Percentiles rank a stretch among this genome's conserved stretches.
Conservation (phyloP, 2,113 vertebrate genomes). For the Aramus guarauna region DNA sequence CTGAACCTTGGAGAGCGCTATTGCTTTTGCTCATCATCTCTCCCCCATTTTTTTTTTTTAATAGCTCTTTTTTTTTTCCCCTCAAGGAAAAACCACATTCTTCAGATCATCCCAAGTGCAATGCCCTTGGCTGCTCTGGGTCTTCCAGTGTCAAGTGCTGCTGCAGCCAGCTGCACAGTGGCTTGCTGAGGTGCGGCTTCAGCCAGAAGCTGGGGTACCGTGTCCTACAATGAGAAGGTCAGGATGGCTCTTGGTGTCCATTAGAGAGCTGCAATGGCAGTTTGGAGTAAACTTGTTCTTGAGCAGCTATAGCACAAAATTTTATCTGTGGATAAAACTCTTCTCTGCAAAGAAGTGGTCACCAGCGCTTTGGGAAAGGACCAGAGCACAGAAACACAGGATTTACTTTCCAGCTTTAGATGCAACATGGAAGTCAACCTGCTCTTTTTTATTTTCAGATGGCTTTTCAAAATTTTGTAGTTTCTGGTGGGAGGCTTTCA, state of each 20-base stretch:
- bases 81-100: not conserved
- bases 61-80: not conserved
- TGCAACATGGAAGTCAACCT: not conserved
- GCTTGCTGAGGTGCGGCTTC: not conserved
- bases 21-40: not conserved
- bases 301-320: not conserved
- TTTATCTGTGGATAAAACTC: not conserved
- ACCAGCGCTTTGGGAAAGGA: not conserved
- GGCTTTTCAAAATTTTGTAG: not conserved
- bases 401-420: not conserved
- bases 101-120: not conserved
- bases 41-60: not conserved
- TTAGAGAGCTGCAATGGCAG: not conserved
- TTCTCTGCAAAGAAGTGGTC: not conserved
- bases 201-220: not conserved
- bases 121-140: not conserved
- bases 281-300: not conserved
- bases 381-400: not conserved
- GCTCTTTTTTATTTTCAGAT: not conserved
- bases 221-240: not conserved
- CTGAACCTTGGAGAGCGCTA: not conserved
- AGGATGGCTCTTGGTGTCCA: not conserved
- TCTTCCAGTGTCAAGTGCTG: fast-evolving
- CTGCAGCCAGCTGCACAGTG: fast-evolving
- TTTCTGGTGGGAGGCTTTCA: not conserved